Base-by-base conservation (phyloP, 2,797 vertebrate species). In the Chloroceryle amazona region DNA sequence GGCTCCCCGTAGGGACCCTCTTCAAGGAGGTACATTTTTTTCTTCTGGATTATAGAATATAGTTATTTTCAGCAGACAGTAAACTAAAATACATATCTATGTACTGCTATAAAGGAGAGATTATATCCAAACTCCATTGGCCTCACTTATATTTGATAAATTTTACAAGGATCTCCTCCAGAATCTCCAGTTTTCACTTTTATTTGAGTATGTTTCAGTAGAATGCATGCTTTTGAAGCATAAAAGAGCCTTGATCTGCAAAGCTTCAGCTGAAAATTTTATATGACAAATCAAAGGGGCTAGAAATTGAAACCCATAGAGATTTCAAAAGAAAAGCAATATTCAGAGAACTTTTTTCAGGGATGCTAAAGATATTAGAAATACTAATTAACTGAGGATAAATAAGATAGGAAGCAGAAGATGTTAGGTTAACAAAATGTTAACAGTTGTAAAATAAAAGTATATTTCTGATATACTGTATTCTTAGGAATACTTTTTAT, bases 341-440 rank as follows among this genome's bases (percentile, higher is more conserved):
- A 5, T 22, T 61, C 0, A 1, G 26, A 71, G 0, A 42, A 44
- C 17, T 54, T 47, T 58, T 6, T 0, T 0, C 0, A 6, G 42
- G 6, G 4, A n/a, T 47, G 22, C 13, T 39, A 41, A 52, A 29
- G 4, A 11, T 54, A 67, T 7, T 15, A 63, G 22, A 84, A 81
- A 86, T 66, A 47, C 12, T 68, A 63, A 54, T n/a, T 41, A 58
- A 58, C 2, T 9, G 7, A 72, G 4, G 4, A 35, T 39, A 85
- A 55, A 62, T 49, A 58, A 33, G 16, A 42, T 15, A 58, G 4
- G 26, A 46, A 72, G 42, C 5, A 67, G 35, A 68, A 63, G 1
- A 10, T 37, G 1, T 44, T 65, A 72, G 74, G 2, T 70, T 54
- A 71, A 63, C 11, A 63, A 49, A 67, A 57, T n/a, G 3, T 58